Percentiles rank a stretch among this genome's conserved stretches.
phyloP scores from a whole-genome alignment of 2,797 vertebrate species.

The Gymnoscopelus microlampas region DNA sequence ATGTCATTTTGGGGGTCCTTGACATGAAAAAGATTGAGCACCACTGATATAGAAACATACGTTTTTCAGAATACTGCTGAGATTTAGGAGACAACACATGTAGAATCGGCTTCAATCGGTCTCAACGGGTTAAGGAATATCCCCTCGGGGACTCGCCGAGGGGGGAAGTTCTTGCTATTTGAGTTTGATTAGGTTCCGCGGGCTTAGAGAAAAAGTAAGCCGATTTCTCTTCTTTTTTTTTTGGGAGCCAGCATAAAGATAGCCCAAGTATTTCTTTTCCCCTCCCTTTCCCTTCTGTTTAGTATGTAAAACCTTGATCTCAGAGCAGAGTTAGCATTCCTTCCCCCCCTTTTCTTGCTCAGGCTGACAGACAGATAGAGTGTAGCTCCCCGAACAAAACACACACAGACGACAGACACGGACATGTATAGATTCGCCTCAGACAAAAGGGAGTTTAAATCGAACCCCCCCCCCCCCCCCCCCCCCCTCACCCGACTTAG shows the following conservation, averaged over 20 bases:
- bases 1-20: too few relatives aligned
- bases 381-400: constrained; percentile 33
- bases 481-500: neutral
- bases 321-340: constrained; percentile 46
- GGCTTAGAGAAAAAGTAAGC: constrained; percentile 76
- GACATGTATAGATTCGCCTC: constrained; percentile 13
- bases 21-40: too few relatives aligned
- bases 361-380: constrained; percentile 44
- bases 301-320: constrained; percentile 68
- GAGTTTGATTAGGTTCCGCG: constrained; percentile 78
- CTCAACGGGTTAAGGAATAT: too few relatives aligned
- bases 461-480: constrained; percentile 36
- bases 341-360: constrained; percentile 40
- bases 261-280: constrained; percentile 53
- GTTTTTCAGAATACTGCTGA: too few relatives aligned
- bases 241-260: constrained; percentile 67
- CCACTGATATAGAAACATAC: too few relatives aligned
- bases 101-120: too few relatives aligned
- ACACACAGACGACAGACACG: constrained; percentile 19
- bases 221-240: constrained; percentile 74
- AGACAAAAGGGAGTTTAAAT: constrained; percentile 69
- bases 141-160: constrained; percentile 65
- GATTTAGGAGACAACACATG: too few relatives aligned
- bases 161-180: constrained; percentile 71
- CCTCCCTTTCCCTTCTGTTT: constrained; percentile 41